Base-by-base conservation (phyloP, 1,140 invertebrate species). In the Halictus rubicundus region DNA sequence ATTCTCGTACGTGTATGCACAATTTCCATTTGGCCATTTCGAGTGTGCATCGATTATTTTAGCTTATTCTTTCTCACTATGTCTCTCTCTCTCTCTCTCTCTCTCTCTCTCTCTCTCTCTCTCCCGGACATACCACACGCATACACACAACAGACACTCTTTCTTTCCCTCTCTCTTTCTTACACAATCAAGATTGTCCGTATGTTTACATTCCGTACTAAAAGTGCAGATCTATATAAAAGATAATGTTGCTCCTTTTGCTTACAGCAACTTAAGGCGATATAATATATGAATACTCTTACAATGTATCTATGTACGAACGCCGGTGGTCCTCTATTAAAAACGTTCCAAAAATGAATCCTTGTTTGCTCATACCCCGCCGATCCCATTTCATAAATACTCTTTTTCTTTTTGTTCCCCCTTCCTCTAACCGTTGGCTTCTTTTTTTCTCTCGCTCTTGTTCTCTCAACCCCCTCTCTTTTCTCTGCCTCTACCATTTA, bases 181-280 rank as follows among this genome's bases (percentile, higher is more conserved):
- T 49, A 27, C 64, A 76, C 59, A 12, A 76, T 76, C 54, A 69
- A n/a, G 73, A 81, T 81, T 77, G 74, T 77, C 68, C 79, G 49
- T 27, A 70, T 77, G 37, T 69, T 71, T 76, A 80, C 64, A 63
- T 49, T 68, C 54, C 64, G 64, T 71, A 63, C 72, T 68, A 80
- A 68, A 68, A 76, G 77, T 80, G 78, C 71, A 80, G 71, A 72
- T 68, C 72, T 76, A 75, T 80, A 80, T 80, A 80, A 80, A 80
- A 80, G 78, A 76, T 63, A 80, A 80, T 27, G 78, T 80, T 80
- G 64, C 64, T 68, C 12, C 16, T 32, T 68, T 54, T 57, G 64
- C 72, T 59, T 71, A 27, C 25, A 79, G 71, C 78, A 79, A 79
- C 78, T 66, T 74, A 74, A 70, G 57, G 74, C 79, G 64, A 71